These are phyloP conservation scores for Cheilosia scutellata DNA, from an alignment of 2,888 invertebrate genomes.

Conservation along the genomic window DNA sequence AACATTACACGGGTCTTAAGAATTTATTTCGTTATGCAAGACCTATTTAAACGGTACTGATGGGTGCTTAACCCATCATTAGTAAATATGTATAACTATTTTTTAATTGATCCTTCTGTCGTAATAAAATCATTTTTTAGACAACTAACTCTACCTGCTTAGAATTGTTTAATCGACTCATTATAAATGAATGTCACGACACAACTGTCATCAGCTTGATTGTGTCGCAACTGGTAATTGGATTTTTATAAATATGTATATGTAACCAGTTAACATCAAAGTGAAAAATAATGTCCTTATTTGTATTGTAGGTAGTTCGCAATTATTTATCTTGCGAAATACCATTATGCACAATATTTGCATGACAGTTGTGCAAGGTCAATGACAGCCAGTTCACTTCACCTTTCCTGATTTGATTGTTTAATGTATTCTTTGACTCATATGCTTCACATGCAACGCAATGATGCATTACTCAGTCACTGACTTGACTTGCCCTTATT, in stretches of 20 bases:
- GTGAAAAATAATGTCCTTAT: not conserved
- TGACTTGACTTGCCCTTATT: not conserved
- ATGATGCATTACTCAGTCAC: constrained; percentile 31
- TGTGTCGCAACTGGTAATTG: constrained; percentile 16
- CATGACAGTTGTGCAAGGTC: constrained; percentile 32
- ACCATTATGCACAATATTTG: constrained; percentile 1
- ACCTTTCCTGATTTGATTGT: not conserved
- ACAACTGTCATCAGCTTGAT: not conserved
- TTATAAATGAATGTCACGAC: constrained; percentile 34
- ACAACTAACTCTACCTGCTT: constrained; percentile 4
- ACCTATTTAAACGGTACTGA: too few relatives aligned
- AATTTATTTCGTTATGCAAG: too few relatives aligned
- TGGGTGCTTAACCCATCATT: too few relatives aligned
- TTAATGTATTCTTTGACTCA: constrained; percentile 13
- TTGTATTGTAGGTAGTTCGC: not conserved
- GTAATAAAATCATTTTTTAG: constrained; percentile 1
- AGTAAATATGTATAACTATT: too few relatives aligned
- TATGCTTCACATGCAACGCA: not conserved
- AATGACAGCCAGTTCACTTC: constrained; percentile 5
- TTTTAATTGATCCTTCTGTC: not conserved
- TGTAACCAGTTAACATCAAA: not conserved
- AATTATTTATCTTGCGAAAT: not conserved
- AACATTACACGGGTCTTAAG: too few relatives aligned
- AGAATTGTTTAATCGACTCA: constrained; percentile 35
- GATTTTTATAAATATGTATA: constrained; percentile 10